phyloP scores from a whole-genome alignment of 2,113 vertebrate genomes.

The Alectura lathami region DNA sequence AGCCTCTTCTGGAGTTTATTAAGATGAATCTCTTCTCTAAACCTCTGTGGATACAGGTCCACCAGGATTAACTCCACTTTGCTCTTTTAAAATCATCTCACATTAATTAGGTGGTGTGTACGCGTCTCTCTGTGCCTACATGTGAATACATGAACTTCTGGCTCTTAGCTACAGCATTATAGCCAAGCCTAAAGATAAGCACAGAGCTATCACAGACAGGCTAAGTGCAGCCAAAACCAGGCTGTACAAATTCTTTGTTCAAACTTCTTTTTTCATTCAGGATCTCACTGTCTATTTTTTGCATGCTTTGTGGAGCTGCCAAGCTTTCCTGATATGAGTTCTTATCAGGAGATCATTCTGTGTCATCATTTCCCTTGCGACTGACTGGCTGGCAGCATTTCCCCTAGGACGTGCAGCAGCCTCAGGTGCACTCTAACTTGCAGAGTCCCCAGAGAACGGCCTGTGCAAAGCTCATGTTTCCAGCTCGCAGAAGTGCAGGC shows the following conservation, averaged over 20 bases:
- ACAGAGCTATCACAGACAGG: background rate
- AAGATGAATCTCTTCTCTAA: background rate
- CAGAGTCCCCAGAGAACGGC: background rate
- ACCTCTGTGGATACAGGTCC: background rate
- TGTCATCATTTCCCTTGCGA: background rate
- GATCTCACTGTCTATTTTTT: background rate
- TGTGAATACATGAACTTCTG: rapidly evolving
- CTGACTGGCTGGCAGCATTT: background rate
- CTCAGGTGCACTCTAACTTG: background rate
- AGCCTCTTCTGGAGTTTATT: background rate
- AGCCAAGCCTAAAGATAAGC: background rate
- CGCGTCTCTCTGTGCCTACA: background rate
- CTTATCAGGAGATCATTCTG: background rate
- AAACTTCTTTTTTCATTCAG: background rate
- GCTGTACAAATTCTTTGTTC: background rate
- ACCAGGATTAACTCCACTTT: background rate
- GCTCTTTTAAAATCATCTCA: background rate
- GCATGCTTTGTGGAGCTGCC: background rate
- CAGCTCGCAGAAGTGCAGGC: background rate
- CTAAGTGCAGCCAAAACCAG: background rate
- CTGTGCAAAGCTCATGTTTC: background rate
- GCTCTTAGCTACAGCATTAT: background rate
- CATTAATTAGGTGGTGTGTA: background rate
- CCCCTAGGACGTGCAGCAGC: background rate
- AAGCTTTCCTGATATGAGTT: background rate